These are phyloP conservation scores for Acleris laterana DNA, from an alignment of 2,888 invertebrate genomes.

Conservation along the genomic window DNA sequence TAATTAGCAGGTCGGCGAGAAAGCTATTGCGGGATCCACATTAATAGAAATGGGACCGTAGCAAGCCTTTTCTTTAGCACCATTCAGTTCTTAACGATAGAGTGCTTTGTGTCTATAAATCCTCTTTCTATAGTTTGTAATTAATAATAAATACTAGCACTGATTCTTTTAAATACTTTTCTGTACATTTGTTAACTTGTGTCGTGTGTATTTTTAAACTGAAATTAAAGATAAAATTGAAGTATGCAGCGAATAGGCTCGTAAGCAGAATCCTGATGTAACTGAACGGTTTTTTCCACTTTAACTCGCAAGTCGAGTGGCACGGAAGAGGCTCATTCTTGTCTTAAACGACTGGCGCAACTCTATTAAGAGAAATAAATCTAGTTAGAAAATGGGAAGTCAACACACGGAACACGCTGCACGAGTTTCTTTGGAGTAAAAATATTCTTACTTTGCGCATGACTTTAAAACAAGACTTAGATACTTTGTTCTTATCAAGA, in stretches of 20 bases:
- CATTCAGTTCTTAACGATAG: conserved; percentile 12
- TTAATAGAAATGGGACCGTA: conserved; percentile 26
- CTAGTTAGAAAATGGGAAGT: conserved; percentile 83
- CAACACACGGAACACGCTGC: conserved; percentile 66
- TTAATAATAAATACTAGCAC: too few species aligned
- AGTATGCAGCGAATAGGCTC: conserved; percentile 22
- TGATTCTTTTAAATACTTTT: too few species aligned
- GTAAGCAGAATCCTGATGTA: conserved; percentile 38
- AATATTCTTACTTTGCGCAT: conserved; percentile 49
- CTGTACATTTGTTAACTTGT: too few species aligned
- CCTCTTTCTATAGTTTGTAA: too few species aligned
- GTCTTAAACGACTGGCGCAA: conserved; percentile 53
- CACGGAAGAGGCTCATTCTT: conserved; percentile 61
- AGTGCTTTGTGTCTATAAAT: not conserved
- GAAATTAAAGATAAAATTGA: too few species aligned
- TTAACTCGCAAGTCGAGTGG: conserved; percentile 44
- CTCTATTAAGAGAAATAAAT: conserved; percentile 66
- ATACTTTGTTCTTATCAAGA: not conserved
- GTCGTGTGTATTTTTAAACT: too few species aligned
- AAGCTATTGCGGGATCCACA: conserved; percentile 53
- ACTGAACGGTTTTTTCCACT: conserved; percentile 62
- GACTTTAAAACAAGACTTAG: not conserved
- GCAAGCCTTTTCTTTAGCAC: conserved; percentile 14
- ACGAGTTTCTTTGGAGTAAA: conserved; percentile 57
- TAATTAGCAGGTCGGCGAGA: conserved; percentile 58